These are phyloP conservation scores for Leptopilina drosophilae DNA, from an alignment of 2,888 invertebrate genomes.

Conservation along the genomic window DNA sequence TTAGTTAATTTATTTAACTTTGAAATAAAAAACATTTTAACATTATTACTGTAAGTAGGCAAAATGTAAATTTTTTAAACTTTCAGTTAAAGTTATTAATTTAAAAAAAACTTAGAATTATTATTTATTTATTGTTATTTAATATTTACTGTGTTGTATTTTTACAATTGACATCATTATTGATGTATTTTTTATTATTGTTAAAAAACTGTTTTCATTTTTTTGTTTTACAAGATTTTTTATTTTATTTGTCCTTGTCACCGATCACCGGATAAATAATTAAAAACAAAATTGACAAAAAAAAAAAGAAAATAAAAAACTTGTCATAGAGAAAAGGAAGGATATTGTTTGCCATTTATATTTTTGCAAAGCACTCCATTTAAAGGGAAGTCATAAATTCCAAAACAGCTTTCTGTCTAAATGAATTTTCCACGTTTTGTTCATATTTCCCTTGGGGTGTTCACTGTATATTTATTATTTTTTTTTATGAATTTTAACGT, in stretches of 20 bases:
- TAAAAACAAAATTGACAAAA: not conserved
- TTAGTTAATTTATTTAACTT: not conserved
- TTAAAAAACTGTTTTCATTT: too few relatives aligned
- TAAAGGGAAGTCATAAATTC: constrained; percentile 16
- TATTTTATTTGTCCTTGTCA: not conserved
- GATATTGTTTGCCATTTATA: not conserved
- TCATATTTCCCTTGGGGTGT: constrained; percentile 17
- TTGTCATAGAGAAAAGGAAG: not conserved
- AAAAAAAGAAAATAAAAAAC: not conserved
- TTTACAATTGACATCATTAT: too few relatives aligned
- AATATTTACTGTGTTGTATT: too few relatives aligned
- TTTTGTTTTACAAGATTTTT: not conserved
- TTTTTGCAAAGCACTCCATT: constrained; percentile 21
- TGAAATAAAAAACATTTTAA: not conserved
- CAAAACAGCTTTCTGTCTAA: constrained; percentile 6
- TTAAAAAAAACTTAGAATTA: too few relatives aligned
- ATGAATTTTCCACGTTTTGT: constrained; percentile 13
- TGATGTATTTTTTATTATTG: too few relatives aligned
- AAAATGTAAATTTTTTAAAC: too few relatives aligned
- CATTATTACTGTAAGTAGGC: too few relatives aligned
- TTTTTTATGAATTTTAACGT: constrained; percentile 8
- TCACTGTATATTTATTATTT: constrained; percentile 9
- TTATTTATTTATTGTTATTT: too few relatives aligned
- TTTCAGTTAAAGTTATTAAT: too few relatives aligned
- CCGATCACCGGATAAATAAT: not conserved